Conservation (phyloP, 1,140 invertebrate genomes). For the Trypoxylus dichotomus region DNA sequence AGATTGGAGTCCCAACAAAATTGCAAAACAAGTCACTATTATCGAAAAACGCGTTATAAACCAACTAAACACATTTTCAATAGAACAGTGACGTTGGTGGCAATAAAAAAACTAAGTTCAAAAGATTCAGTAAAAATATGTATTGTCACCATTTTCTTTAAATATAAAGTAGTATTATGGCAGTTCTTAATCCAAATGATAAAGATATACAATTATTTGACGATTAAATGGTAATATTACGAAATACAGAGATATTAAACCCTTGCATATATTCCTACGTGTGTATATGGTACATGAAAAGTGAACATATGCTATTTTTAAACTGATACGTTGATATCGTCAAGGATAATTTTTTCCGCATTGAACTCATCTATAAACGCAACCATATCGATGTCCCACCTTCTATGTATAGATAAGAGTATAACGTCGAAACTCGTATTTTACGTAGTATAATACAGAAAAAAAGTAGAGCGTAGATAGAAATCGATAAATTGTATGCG, state of each 20-base stretch:
- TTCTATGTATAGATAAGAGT: background rate
- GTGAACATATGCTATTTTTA: background rate
- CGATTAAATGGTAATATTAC: background rate
- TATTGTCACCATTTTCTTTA: background rate
- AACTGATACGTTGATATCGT: background rate
- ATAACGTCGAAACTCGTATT: background rate
- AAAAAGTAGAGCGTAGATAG: background rate
- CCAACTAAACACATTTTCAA: too few relatives aligned
- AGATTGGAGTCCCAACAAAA: too few relatives aligned
- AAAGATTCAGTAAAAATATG: background rate
- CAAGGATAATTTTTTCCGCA: background rate
- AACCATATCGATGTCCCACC: background rate
- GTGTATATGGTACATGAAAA: background rate
- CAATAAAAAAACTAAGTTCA: too few relatives aligned
- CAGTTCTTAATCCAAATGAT: background rate
- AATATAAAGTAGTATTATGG: background rate
- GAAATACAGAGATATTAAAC: background rate
- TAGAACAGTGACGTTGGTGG: too few relatives aligned
- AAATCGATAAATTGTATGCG: constrained; percentile 3
- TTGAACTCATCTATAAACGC: background rate
- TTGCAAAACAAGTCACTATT: background rate
- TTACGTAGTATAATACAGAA: background rate
- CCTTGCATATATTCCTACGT: background rate
- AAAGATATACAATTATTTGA: background rate
- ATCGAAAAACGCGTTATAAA: too few relatives aligned